Base-by-base conservation (phyloP, 2,113 vertebrate genomes). In the Clarias batrachus region DNA sequence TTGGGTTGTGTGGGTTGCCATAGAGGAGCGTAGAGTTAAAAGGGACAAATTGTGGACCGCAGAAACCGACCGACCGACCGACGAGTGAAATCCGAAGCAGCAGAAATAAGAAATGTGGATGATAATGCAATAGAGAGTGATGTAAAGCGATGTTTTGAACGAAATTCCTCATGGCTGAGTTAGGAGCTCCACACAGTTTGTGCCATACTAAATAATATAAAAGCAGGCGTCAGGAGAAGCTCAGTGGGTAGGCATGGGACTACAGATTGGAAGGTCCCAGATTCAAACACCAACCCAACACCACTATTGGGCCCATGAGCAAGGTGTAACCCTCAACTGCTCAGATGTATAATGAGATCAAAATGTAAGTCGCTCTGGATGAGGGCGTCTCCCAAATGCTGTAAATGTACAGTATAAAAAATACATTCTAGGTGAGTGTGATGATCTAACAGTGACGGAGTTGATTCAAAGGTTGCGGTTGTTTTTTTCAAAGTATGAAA, bases 1-100 rank as follows among this genome's bases (percentile, higher is more conserved):
- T 84, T 88, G 87, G 84, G 87, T 74, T 59, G 8, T 56, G 73
- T 21, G 25, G 37, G 89, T 90, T 86, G 85, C 87, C 82, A 90
- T 88, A 88, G 84, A 82, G 66, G 59, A 23, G 79, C 59, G 81
- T 66, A 68, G 65, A 16, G 57, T 84, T 89, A 76, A 81, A 23
- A 76, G 30, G 23, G 63, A 66, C 11, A 41, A 37, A 14, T 4
- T 37, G 12, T 57, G 13, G 33, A 77, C 60, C 21, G 10, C 54
- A 30, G 17, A 1, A 25, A n/a, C 1, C 77, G 48, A 70, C 11
- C 16, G 23, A n/a, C 1, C 77, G 48, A 70, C 11, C 16, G 23
- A 63, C 71, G 52, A 77, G 37, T 33, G 0, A 9, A 23, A 54
- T 23, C 23, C 48, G 48, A n/a, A 56, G 3, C 4, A 52, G 3